Evolutionary conservation across 1,140 invertebrate genomes (phyloP).

Genomic region (Pachyrhynchus sulphureomaculatus): DNA sequence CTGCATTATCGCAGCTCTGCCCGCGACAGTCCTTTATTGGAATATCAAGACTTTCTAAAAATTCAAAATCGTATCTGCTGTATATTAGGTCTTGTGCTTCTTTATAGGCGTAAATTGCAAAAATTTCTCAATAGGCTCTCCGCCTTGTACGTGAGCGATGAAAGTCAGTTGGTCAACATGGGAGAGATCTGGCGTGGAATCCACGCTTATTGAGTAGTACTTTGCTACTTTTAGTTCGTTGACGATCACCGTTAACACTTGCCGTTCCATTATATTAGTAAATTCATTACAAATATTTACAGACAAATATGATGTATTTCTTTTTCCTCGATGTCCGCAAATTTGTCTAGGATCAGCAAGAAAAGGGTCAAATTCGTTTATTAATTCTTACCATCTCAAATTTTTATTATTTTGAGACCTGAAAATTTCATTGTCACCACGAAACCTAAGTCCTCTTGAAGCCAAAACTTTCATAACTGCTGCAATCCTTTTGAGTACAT

Average conservation of each 20-base stretch:
- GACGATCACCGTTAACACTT: constrained; percentile 40
- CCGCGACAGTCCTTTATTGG: constrained; percentile 39
- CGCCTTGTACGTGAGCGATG: constrained; percentile 44
- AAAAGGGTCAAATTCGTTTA: constrained; percentile 16
- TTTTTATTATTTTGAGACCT: constrained; percentile 21
- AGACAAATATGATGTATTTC: constrained; percentile 35
- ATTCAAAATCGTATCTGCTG: not conserved
- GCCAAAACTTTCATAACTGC: constrained; percentile 18
- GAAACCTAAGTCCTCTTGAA: constrained; percentile 4
- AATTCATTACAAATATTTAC: constrained; percentile 39
- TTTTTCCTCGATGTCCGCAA: constrained; percentile 16
- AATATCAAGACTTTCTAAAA: constrained; percentile 39
- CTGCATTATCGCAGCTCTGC: constrained; percentile 41
- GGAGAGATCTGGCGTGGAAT: constrained; percentile 50
- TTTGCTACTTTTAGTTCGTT: constrained; percentile 41
- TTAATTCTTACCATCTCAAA: constrained; percentile 17
- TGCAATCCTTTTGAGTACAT: no score
- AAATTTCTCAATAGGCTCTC: constrained; percentile 38
- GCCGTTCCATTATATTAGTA: constrained; percentile 39
- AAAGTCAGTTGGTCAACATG: constrained; percentile 52
- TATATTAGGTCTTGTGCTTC: constrained; percentile 10
- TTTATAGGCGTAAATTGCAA: constrained; percentile 38
- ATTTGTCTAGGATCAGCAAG: constrained; percentile 17
- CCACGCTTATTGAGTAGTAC: constrained; percentile 50
- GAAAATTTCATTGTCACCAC: constrained; percentile 8